A percentile compares a stretch with the other conserved stretches of the same genome.
Evolutionary conservation across 2,888 invertebrate genomes (phyloP).

Genomic region (Drosophila borborema): DNA sequence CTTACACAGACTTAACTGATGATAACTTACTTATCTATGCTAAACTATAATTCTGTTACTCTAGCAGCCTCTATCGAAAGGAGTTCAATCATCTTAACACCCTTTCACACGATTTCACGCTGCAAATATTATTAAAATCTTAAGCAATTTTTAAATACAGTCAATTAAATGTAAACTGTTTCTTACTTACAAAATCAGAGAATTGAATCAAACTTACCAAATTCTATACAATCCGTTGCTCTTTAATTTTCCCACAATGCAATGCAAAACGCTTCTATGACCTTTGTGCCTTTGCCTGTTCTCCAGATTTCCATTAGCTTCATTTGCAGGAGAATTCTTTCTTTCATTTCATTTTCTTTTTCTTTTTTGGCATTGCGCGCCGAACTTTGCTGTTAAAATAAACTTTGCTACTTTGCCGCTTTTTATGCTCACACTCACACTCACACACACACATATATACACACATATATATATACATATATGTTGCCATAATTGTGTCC

Average conservation of each 20-base stretch:
- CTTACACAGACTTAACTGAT: no score
- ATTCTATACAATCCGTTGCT: not conserved
- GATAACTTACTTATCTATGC: not conserved
- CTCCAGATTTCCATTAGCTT: not conserved
- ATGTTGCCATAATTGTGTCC: conserved; percentile 50
- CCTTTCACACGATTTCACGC: not conserved
- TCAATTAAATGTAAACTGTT: no score
- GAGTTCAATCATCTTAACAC: not conserved
- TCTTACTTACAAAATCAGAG: not conserved
- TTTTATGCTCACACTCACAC: conserved; percentile 18
- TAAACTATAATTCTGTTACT: not conserved
- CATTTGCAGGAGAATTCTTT: not conserved
- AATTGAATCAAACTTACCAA: not conserved
- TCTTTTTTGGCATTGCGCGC: not conserved
- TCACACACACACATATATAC: not conserved
- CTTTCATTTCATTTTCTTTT: not conserved
- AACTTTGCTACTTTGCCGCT: conserved; percentile 22
- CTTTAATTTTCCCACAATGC: not conserved
- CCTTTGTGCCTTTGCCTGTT: not conserved
- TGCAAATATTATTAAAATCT: not conserved
- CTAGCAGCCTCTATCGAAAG: not conserved
- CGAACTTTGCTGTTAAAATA: conserved; percentile 33
- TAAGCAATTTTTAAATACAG: no score
- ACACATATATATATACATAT: not conserved
- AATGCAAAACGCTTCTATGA: not conserved